Evolutionary conservation across 37 sponge, comb jelly and placozoan genomes (phyloP).

Genomic region (Haliclona indistincta): DNA sequence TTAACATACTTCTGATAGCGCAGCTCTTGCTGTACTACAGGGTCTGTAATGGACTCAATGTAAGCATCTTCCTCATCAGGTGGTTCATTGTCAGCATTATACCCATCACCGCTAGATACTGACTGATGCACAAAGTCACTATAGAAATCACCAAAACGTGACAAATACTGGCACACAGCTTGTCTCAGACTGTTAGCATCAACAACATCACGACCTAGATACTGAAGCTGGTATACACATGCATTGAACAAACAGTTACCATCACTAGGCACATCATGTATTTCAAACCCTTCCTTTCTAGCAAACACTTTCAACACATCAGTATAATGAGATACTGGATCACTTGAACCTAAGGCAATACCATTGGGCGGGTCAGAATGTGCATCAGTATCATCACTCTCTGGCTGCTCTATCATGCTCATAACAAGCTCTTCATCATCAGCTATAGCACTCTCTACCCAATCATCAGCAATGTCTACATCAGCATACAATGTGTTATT

Average conservation of each 20-base stretch:
- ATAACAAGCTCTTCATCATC: not conserved
- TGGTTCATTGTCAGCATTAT: conserved; percentile 17
- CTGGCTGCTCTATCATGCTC: too few species aligned
- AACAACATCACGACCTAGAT: not conserved
- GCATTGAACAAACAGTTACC: conserved; percentile 23
- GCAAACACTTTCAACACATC: too few species aligned
- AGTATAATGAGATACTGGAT: too few species aligned
- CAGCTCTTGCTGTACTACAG: not conserved
- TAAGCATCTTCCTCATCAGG: too few species aligned
- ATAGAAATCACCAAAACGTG: not conserved
- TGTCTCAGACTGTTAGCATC: not conserved
- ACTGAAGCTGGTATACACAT: conserved; percentile 12
- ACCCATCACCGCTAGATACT: not conserved
- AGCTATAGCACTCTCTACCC: not conserved
- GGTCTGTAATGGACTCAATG: conserved; percentile 1
- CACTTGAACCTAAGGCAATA: too few species aligned
- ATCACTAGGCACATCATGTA: conserved; percentile 22
- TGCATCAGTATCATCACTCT: too few species aligned
- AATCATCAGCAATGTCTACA: conserved; percentile 3
- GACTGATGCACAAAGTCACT: not conserved
- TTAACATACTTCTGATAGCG: too few species aligned
- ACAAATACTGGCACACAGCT: not conserved
- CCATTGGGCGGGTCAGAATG: too few species aligned
- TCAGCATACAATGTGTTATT: conserved; percentile 4
- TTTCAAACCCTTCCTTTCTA: too few species aligned